Base-by-base conservation (phyloP, 2,113 vertebrate species). In the Ondatra zibethicus region DNA sequence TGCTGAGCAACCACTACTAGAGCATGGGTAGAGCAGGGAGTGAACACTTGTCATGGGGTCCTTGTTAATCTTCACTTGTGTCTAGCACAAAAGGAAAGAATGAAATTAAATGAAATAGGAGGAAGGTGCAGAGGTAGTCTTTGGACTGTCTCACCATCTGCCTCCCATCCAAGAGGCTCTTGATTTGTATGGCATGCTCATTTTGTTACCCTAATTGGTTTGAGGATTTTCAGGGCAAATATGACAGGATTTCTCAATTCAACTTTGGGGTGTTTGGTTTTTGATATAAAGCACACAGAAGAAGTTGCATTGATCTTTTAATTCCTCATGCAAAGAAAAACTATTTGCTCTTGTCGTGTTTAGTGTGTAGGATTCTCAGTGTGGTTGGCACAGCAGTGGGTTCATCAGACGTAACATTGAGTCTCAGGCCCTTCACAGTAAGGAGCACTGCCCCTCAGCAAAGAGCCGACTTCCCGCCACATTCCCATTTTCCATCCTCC, bases 221-320 rank as follows among this genome's bases (percentile, higher is more conserved):
- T 42, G 95, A 92, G 88, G 85, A 82, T 93, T 95, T 90, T 75
- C 93, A 94, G 80, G 92, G 86, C 94, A 96, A 97, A 96, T 92
- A 88, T 0, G n/a, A 7, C 31, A 50, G 92, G 96, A 93, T 93
- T 94, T 92, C 75, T 86, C 66, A 1, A 12, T 77, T 92, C 75
- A 29, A 1, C 95, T 95, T 77, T 61, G 42, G 93, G 95, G 58
- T 94, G 89, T 97, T 96, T 97, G 75, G 92, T 92, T 97, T 97
- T 70, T 93, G 86, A 89, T 84, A 42, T 87, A 88, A 92, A 96
- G 45, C 87, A 68, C 89, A 94, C 39, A 52, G 72, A 86, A 92
- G 88, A 45, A 61, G 81, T 87, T 84, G 82, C 72, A 29, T 66
- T 63, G 91, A 93, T 95, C 88, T 90, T 92, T 81, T 93, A 88